Evolutionary conservation across 2,888 invertebrate species (phyloP), one percentile per base, ranked within the genome.

Genomic region (Pyrgus malvae): DNA sequence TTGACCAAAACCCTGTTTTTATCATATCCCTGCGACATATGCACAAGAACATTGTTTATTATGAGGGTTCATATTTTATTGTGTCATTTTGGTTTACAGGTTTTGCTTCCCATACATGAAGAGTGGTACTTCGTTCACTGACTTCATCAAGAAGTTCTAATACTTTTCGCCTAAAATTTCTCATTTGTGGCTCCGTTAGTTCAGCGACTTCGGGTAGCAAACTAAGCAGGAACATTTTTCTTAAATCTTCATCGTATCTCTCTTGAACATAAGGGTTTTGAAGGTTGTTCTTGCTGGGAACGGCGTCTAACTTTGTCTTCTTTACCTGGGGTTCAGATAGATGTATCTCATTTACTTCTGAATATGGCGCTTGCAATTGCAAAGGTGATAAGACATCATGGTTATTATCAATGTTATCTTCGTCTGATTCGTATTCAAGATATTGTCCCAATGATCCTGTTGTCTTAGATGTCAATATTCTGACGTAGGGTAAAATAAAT

Each of bases 401-500:
- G 14, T 33, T 46, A 35, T 16, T 48, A 6, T 48, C 48, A 27
- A 25, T 27, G 16, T 25, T 48, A n/a, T 48, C 37, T 14, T 48
- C 46, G 3, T 35, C 23, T 4, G 46, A 25, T 16, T 48, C 46
- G 12, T 31, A 45, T 17, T 45, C 33, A 11, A 33, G 21, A 33
- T 3, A 19, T 1, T 12, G 9, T 0, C 33, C 3, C 5, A 9
- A 8, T 8, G 45, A 21, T 16, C 27, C 48, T 17, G 35, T 49
- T 63, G 66, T 60, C 72, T 64, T 21, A 64, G 56, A 19, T 11
- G 61, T 50, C 8, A 57, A 35, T 45, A 64, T 44, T 59, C 69
- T 72, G 23, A 77, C 66, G 21, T 67, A 75, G 1, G 76, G 76
- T 17, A 74, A 53, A 12, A 77, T 62, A 56, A 75, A 77, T 56